A percentile compares a stretch with the other conserved stretches of the same genome.
Conservation (phyloP, 1,140 invertebrate genomes). For the Brachionus asplanchnoidis region DNA sequence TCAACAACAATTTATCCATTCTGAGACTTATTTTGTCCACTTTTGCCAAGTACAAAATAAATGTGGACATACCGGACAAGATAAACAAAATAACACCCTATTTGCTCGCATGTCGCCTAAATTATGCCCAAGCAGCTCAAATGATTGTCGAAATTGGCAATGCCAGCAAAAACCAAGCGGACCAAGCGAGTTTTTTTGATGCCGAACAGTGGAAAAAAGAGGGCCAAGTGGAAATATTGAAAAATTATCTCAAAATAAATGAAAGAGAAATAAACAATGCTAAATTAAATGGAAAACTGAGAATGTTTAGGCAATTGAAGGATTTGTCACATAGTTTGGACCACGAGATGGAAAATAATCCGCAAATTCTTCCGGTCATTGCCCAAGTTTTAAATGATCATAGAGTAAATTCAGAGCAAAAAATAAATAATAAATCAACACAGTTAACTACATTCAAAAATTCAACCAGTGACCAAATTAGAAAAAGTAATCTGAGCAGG, state of each 20-base stretch:
- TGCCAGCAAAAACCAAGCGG: conserved; percentile 27
- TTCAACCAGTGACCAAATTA: background rate
- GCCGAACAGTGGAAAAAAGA: conserved; percentile 36
- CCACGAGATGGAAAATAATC: conserved; percentile 16
- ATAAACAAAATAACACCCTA: conserved; percentile 29
- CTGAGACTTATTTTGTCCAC: background rate
- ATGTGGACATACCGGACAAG: conserved; percentile 29
- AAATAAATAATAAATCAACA: background rate
- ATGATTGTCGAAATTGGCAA: background rate
- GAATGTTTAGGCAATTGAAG: conserved; percentile 1
- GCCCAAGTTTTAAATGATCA: conserved; percentile 24
- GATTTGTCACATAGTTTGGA: conserved; percentile 5
- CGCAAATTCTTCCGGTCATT: conserved; percentile 1
- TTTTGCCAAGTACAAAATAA: conserved; percentile 29
- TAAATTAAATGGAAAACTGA: conserved; percentile 24
- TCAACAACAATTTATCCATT: conserved; percentile 19
- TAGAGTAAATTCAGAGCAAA: background rate
- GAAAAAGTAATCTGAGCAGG: background rate
- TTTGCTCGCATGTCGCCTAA: conserved; percentile 37
- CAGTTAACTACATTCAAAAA: background rate
- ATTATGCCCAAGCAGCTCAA: conserved; percentile 17
- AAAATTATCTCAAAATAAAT: conserved; percentile 21
- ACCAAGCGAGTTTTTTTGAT: background rate
- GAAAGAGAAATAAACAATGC: conserved; percentile 29
- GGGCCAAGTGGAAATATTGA: conserved; percentile 30